These are phyloP conservation scores for Vulpes vulpes DNA, from an alignment of 2,113 vertebrate genomes.

Conservation along the genomic window DNA sequence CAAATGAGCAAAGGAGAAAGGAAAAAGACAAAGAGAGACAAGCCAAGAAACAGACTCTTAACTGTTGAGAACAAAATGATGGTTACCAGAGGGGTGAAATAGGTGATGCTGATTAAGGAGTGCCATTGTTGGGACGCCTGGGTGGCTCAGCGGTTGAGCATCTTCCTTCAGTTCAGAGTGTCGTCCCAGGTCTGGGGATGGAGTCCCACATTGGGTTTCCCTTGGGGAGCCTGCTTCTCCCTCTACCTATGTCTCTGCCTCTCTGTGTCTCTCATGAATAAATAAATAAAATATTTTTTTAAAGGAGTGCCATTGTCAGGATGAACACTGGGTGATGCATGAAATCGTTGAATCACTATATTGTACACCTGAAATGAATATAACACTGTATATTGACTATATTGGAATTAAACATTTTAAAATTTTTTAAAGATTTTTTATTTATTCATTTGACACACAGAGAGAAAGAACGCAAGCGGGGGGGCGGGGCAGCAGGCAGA, in stretches of 20 bases:
- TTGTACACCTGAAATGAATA: not conserved
- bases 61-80: not conserved
- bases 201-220: too few species aligned
- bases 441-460: too few species aligned
- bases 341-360: not conserved
- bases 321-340: not conserved
- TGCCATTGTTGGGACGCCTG: not conserved
- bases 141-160: not conserved
- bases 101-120: not conserved
- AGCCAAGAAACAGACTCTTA: not conserved
- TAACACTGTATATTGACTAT: not conserved
- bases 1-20: not conserved
- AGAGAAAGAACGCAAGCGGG: too few species aligned
- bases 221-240: too few species aligned
- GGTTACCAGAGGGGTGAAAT: not conserved
- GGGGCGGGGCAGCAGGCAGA: too few species aligned
- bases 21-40: not conserved
- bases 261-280: too few species aligned
- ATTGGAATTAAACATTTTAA: not conserved
- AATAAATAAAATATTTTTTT: too few species aligned
- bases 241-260: too few species aligned
- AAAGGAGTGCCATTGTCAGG: not conserved
- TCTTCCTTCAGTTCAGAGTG: too few species aligned
- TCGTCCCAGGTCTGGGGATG: too few species aligned
- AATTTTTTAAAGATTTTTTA: too few species aligned